Percentiles rank a stretch among this genome's conserved stretches.
phyloP scores from a whole-genome alignment of 1,140 invertebrate genomes.

The Lethocerus indicus region DNA sequence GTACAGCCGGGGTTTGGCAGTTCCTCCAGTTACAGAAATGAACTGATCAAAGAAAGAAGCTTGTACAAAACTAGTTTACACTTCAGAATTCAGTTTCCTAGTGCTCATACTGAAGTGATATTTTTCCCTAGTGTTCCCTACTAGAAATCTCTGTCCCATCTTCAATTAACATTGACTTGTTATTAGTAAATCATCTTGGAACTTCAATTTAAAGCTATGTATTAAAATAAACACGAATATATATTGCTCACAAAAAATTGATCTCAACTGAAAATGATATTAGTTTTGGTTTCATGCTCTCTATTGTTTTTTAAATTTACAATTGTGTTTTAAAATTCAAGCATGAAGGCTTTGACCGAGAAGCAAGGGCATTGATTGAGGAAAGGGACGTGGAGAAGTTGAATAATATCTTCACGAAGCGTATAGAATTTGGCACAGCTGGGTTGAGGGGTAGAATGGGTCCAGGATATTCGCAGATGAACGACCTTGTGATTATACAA shows the following conservation, averaged over 20 bases:
- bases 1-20: too few species aligned
- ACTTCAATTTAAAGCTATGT: not conserved
- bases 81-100: not conserved
- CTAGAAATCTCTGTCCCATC: not conserved
- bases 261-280: not conserved
- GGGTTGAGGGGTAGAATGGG: conserved; percentile 84
- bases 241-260: not conserved
- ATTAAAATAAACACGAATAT: not conserved
- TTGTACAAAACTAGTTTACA: not conserved
- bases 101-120: not conserved
- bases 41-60: not conserved
- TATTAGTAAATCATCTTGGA: not conserved
- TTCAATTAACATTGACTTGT: not conserved
- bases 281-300: not conserved
- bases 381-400: conserved; percentile 31
- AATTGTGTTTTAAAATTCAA: conserved; percentile 21
- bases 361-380: conserved; percentile 33
- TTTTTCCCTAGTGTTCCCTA: not conserved
- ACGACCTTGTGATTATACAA: conserved; percentile 94
- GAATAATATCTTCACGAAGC: conserved; percentile 36
- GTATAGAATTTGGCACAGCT: conserved; percentile 76
- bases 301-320: not conserved
- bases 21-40: not conserved
- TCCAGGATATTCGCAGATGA: conserved; percentile 85
- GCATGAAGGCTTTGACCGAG: conserved; percentile 29